Conservation (phyloP, 2,113 vertebrate species). For the Zosterops lateralis region DNA sequence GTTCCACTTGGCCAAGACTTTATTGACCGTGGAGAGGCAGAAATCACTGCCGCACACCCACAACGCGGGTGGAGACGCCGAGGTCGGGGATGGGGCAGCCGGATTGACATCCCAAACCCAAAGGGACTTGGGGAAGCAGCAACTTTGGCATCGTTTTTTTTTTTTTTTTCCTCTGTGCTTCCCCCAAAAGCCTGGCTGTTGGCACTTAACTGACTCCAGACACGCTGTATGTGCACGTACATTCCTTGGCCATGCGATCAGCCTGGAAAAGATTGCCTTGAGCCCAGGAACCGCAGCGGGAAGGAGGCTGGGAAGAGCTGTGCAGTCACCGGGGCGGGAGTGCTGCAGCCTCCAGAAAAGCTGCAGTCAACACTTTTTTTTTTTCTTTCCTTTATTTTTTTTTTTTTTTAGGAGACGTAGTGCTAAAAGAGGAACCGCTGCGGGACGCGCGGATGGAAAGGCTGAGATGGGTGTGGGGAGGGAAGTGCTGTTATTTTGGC, state of each 20-base stretch:
- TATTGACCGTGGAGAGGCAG: neutral
- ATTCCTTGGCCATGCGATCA: constrained; percentile 48
- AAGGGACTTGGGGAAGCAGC: neutral
- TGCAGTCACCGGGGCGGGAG: neutral
- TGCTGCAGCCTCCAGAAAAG: constrained; percentile 36
- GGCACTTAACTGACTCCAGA: neutral
- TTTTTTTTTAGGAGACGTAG: neutral
- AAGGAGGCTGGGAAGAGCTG: neutral
- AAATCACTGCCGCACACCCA: neutral
- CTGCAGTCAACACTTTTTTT: neutral
- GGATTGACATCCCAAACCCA: fast-evolving
- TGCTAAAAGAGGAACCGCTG: constrained; percentile 40
- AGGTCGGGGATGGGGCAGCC: neutral
- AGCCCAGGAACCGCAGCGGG: neutral
- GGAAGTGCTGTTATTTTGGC: neutral
- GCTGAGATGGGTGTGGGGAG: neutral
- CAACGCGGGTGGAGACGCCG: fast-evolving
- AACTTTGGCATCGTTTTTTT: neutral
- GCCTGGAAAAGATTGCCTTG: neutral
- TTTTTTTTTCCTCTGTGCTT: neutral
- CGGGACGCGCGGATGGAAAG: neutral
- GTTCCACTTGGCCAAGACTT: neutral
- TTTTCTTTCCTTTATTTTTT: neutral
- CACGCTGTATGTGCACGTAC: neutral
- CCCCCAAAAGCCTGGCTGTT: neutral